Evolutionary conservation across 2,113 vertebrate genomes (phyloP), one percentile per base, ranked within the genome.

Genomic region (Brachypodius melanocephalos): DNA sequence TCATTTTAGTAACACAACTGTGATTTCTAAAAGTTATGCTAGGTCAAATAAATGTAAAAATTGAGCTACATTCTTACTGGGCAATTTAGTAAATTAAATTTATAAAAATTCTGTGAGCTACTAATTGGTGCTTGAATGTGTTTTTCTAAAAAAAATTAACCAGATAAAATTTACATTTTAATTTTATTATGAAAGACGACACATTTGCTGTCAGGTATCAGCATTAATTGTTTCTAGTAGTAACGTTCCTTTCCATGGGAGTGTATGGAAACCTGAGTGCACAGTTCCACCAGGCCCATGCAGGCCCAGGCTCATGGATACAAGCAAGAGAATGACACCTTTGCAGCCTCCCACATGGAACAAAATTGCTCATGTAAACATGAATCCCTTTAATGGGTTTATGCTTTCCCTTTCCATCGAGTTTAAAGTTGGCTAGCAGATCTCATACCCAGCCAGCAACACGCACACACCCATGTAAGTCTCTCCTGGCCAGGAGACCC

Each of bases 271-370:
- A 15, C 34, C 16, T 36, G 42, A 10, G 36, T 22, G 14, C 10
- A 2, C 11, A 6, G 15, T 46, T 40, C 31, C 38, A 32, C 49
- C 22, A 51, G 34, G 12, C 8, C 32, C 0, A 0, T n/a, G 26
- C 19, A 5, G 59, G 59, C 36, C 21, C 38, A 29, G 38, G 9
- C 10, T 84, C 20, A 11, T 17, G 38, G 46, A 16, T 17, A 46
- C 16, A 11, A 34, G 12, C 55, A 66, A 52, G 75, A 34, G 32
- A 48, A 25, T 25, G 17, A 51, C 22, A 66, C 15, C 15, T 69
- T 46, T 52, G 18, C 46, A 48, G 38, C 20, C 2, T 1, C 19
- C 13, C 26, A n/a, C 4, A 8, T 34, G 20, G 22, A 26, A 43
- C 25, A n/a, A 12, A 76, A 49, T 54, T 49, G 48, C 17, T 75